Evolutionary conservation across 2,888 invertebrate species (phyloP).

Genomic region (Brachylomia viminalis): DNA sequence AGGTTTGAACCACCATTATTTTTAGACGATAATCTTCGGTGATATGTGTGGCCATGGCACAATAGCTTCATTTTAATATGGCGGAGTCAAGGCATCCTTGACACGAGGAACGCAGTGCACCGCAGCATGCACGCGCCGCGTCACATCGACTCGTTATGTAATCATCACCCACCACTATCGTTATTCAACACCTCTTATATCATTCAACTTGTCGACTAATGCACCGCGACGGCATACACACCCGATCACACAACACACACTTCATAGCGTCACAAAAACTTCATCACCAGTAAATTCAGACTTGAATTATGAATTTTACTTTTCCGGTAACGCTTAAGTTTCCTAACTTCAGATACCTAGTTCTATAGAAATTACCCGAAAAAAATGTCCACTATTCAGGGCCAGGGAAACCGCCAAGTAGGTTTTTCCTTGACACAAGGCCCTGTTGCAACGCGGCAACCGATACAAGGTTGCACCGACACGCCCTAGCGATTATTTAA

Average conservation of each 20-base stretch:
- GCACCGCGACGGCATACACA: constrained; percentile 55
- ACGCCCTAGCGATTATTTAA: constrained; percentile 90
- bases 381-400: constrained; percentile 78
- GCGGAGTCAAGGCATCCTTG: constrained; percentile 84
- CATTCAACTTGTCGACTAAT: constrained; percentile 70
- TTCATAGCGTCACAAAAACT: constrained; percentile 40
- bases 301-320: constrained; percentile 31
- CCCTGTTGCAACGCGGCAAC: constrained; percentile 89
- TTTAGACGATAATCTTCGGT: constrained; percentile 38
- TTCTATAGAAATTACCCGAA: constrained; percentile 73
- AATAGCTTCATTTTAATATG: constrained; percentile 80
- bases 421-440: constrained; percentile 90
- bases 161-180: constrained; percentile 79
- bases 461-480: constrained; percentile 88
- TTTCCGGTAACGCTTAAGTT: constrained; percentile 18
- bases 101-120: constrained; percentile 77
- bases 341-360: constrained; percentile 29
- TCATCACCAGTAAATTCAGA: constrained; percentile 12
- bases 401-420: constrained; percentile 89
- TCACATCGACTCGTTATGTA: constrained; percentile 80
- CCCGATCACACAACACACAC: constrained; percentile 49
- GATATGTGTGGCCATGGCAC: constrained; percentile 80
- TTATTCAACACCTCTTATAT: constrained; percentile 78
- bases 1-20: constrained; percentile 18
- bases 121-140: constrained; percentile 72